These are phyloP conservation scores for Brachionichthys hirsutus DNA, from an alignment of 2,113 vertebrate genomes.

Conservation along the genomic window DNA sequence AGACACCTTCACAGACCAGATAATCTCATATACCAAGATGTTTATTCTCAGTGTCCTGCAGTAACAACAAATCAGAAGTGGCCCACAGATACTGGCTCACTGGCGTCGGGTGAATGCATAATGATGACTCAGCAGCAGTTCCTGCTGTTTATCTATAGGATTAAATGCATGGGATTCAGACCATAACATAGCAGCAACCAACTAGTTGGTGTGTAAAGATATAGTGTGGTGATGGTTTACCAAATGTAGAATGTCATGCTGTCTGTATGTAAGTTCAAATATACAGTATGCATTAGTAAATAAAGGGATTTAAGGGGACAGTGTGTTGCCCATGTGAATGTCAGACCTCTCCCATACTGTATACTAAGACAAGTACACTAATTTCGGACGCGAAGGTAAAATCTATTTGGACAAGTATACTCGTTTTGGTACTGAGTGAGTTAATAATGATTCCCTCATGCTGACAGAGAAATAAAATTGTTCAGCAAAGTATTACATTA, in stretches of 20 bases:
- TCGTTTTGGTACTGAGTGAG: too few species aligned
- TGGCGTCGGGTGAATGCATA: too few species aligned
- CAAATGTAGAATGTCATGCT: too few species aligned
- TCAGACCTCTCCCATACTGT: too few species aligned
- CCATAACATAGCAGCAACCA: neutral
- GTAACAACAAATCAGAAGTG: neutral
- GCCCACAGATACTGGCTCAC: neutral
- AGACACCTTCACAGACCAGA: neutral
- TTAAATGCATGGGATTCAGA: neutral
- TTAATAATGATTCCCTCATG: too few species aligned
- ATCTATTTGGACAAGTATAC: too few species aligned
- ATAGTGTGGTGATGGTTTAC: neutral
- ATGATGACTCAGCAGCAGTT: neutral
- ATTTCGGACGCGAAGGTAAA: too few species aligned
- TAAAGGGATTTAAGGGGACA: too few species aligned
- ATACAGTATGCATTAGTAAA: too few species aligned
- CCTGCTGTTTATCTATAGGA: neutral
- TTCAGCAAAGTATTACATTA: neutral
- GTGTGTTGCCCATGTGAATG: too few species aligned
- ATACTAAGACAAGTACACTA: too few species aligned
- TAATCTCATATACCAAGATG: neutral
- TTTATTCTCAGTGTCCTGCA: neutral
- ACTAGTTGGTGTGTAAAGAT: neutral
- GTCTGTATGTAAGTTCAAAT: too few species aligned
- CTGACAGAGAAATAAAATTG: conserved; percentile 7